Evolutionary conservation across 2,888 invertebrate species (phyloP), one percentile per base, ranked within the genome.

Genomic region (Clostera curtula): DNA sequence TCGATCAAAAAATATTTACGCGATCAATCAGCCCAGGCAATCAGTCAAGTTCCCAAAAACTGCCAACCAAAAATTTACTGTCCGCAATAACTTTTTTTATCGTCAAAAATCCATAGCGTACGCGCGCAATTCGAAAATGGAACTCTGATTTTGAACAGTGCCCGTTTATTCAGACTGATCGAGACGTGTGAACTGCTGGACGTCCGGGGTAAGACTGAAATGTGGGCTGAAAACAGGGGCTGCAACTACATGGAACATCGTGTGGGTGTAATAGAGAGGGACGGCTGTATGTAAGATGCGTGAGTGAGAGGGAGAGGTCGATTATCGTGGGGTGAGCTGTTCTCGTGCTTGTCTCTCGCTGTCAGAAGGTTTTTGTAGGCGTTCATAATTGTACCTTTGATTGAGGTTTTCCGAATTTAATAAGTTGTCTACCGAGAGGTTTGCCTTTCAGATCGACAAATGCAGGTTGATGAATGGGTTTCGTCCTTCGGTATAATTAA

Each of bases 331-430:
- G 60, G 67, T 59, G 64, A 51, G 56, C 55, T 46, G 56, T 52
- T 63, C 61, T 61, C 66, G 67, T 68, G 67, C 56, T 50, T 41
- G 39, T 40, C 25, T 56, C 53, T 57, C 30, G 46, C 51, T 53
- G 57, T 44, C 62, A 70, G 71, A 66, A 72, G 67, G 68, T 70
- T 68, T 63, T 74, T 67, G 74, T 73, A 72, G 74, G 76, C 76
- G 73, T 68, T 54, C 46, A 66, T 66, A 65, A 68, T 68, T 66
- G 59, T 68, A 67, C 60, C 61, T 62, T 56, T 65, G 64, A 74
- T 69, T 67, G 65, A 62, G 69, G 62, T 61, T 64, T 58, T 64
- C 67, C 58, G 61, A 70, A 66, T 71, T 72, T 65, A 65, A 70
- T 68, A 68, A 63, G 57, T 56, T 40, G 43, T 48, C 41, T 42